phyloP scores from a whole-genome alignment of 2,888 invertebrate genomes.

The Netelia fuscicornis region DNA sequence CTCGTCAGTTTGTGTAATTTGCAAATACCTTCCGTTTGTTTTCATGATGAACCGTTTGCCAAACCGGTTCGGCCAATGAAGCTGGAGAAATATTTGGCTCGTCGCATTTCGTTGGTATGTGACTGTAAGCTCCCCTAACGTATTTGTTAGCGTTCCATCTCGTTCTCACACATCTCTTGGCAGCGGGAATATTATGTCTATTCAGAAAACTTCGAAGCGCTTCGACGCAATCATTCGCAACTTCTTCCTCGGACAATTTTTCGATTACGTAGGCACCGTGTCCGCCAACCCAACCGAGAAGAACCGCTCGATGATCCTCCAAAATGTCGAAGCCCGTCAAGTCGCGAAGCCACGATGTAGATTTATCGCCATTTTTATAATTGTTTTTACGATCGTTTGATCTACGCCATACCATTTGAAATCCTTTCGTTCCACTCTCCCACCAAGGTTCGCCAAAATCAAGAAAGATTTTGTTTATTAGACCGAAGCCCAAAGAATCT shows the following conservation, averaged over 20 bases:
- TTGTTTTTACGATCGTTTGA: constrained; percentile 54
- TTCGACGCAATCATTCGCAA: constrained; percentile 86
- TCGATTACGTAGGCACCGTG: constrained; percentile 87
- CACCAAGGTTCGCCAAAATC: constrained; percentile 89
- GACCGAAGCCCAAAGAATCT: constrained; percentile 87
- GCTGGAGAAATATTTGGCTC: constrained; percentile 81
- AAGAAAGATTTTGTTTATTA: constrained; percentile 89
- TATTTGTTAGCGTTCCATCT: constrained; percentile 87
- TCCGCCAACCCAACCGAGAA: constrained; percentile 89
- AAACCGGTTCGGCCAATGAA: constrained; percentile 84
- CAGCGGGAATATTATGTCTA: constrained; percentile 85
- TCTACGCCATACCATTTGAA: constrained; percentile 87
- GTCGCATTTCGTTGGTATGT: constrained; percentile 86
- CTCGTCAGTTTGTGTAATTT: background rate
- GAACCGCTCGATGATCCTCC: constrained; percentile 84
- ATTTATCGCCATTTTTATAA: constrained; percentile 64
- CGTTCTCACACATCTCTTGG: constrained; percentile 85
- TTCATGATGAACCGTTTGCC: constrained; percentile 74
- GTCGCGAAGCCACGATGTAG: constrained; percentile 86
- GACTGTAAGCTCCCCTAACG: constrained; percentile 87
- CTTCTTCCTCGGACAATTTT: constrained; percentile 85
- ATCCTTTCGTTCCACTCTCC: constrained; percentile 85
- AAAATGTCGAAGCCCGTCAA: constrained; percentile 89
- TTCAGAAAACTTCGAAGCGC: constrained; percentile 86
- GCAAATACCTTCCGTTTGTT: constrained; percentile 71